phyloP scores from a whole-genome alignment of 2,797 vertebrate genomes.

The Triplophysa bombifrons region DNA sequence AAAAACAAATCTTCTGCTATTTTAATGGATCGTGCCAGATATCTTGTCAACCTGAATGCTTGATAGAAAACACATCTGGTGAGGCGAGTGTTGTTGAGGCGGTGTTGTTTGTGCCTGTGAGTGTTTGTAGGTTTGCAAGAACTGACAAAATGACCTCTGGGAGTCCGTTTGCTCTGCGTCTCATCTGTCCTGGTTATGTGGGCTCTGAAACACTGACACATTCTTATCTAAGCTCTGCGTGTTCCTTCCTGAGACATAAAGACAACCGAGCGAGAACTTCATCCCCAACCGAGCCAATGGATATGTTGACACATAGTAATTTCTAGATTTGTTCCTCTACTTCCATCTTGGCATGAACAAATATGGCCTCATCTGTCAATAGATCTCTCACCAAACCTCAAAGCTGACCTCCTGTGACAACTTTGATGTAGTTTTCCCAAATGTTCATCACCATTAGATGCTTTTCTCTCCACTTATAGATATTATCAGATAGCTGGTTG shows the following conservation, averaged over 20 bases:
- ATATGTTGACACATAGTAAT: constrained; percentile 2
- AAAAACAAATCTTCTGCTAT: neutral
- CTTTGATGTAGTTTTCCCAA: constrained; percentile 46
- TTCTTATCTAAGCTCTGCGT: constrained; percentile 45
- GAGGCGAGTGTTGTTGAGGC: neutral
- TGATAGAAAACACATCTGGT: neutral
- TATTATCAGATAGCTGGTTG: neutral
- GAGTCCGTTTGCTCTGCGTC: constrained; percentile 23
- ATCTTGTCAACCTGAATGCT: neutral
- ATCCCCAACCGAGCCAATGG: neutral
- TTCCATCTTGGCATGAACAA: constrained; percentile 31
- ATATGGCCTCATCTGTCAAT: constrained; percentile 16
- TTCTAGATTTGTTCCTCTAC: constrained; percentile 5
- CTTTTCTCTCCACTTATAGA: neutral
- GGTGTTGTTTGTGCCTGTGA: neutral
- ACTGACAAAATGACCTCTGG: constrained; percentile 56
- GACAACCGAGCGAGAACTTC: constrained; percentile 56
- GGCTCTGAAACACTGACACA: neutral
- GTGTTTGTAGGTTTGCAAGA: neutral
- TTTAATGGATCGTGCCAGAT: neutral
- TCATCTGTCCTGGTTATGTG: neutral
- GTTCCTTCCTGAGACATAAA: constrained; percentile 60
- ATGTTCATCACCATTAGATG: neutral
- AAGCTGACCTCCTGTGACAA: neutral
- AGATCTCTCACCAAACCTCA: neutral